These are phyloP conservation scores for Pomacea canaliculata DNA, from an alignment of 2,888 invertebrate genomes.

Conservation along the genomic window DNA sequence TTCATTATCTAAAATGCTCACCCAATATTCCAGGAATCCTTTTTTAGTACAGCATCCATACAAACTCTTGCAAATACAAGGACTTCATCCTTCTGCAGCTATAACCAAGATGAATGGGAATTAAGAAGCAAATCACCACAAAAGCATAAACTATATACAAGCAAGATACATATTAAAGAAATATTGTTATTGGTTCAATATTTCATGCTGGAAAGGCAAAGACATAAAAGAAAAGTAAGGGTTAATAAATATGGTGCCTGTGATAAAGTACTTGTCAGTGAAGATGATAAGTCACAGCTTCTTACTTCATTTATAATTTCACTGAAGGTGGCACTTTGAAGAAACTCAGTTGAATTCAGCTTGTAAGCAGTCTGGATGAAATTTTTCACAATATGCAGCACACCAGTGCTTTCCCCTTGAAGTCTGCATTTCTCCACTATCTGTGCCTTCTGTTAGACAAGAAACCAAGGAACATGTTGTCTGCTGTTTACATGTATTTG, in stretches of 20 bases:
- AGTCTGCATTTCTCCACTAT: not conserved
- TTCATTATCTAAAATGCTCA: not conserved
- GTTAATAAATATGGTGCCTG: no score
- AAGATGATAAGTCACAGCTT: not conserved
- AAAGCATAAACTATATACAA: no score
- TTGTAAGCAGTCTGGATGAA: not conserved
- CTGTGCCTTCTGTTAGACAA: conserved; percentile 4
- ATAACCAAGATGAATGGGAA: no score
- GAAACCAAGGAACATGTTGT: no score
- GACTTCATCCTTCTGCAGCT: no score
- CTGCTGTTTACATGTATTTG: no score
- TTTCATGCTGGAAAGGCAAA: no score
- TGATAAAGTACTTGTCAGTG: no score
- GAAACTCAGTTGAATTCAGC: conserved; percentile 3
- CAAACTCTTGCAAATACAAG: not conserved
- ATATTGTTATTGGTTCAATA: no score
- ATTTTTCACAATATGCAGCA: not conserved
- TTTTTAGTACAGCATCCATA: not conserved
- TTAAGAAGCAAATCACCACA: no score
- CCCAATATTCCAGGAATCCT: not conserved
- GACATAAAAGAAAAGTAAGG: no score
- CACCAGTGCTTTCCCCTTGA: not conserved
- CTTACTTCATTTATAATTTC: not conserved
- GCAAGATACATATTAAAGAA: no score
- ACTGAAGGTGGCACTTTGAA: not conserved